These are phyloP conservation scores for Siphamia tubifer DNA, from an alignment of 2,113 vertebrate genomes.

Conservation along the genomic window DNA sequence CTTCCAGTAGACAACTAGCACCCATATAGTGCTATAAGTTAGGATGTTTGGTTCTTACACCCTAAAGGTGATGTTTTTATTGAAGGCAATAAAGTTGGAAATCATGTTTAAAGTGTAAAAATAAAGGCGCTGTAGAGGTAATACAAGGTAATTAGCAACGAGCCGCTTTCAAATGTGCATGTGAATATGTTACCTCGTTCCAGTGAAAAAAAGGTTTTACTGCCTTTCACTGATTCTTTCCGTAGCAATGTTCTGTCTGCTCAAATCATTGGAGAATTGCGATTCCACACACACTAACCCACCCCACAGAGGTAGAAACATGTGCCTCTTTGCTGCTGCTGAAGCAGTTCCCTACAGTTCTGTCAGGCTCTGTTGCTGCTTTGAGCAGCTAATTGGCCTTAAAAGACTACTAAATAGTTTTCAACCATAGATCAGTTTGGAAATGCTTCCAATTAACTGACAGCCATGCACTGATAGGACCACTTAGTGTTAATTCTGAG, in stretches of 20 bases:
- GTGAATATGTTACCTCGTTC: neutral
- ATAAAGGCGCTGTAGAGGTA: too few relatives aligned
- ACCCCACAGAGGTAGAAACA: neutral
- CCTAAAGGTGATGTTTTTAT: neutral
- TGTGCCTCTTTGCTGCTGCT: neutral
- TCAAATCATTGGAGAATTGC: neutral
- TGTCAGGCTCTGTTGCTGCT: neutral
- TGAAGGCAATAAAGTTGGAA: neutral
- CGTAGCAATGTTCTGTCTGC: neutral
- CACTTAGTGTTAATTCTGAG: constrained; percentile 44
- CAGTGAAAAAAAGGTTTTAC: neutral
- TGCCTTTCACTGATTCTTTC: neutral
- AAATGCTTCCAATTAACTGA: constrained; percentile 47
- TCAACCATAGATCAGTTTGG: constrained; percentile 21
- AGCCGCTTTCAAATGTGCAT: neutral
- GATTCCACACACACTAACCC: neutral
- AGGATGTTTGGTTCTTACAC: too few relatives aligned
- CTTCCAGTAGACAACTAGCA: neutral
- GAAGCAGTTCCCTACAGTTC: neutral
- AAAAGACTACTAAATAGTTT: constrained; percentile 39
- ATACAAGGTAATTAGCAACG: constrained; percentile 14
- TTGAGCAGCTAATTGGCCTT: constrained; percentile 35
- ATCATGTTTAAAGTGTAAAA: neutral
- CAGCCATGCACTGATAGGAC: constrained; percentile 22
- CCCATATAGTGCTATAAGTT: neutral